phyloP scores from a whole-genome alignment of 2,113 vertebrate species.

The Dipodomys merriami region DNA sequence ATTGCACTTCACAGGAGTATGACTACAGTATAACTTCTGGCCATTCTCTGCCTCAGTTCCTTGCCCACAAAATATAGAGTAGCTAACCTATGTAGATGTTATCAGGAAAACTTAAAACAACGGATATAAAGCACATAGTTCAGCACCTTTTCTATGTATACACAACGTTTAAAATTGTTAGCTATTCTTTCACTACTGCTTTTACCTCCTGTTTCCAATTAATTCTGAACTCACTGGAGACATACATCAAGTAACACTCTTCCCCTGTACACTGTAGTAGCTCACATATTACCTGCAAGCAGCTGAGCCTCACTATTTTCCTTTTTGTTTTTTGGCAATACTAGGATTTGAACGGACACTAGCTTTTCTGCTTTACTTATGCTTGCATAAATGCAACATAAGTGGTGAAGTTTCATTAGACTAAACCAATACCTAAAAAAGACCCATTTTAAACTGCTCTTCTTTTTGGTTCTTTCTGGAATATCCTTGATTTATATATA shows the following conservation, averaged over 20 bases:
- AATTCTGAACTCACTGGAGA: not conserved
- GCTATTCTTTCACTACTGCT: not conserved
- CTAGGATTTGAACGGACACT: too few species aligned
- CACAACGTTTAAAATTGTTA: not conserved
- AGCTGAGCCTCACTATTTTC: not conserved
- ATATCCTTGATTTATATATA: slow-evolving; percentile 23
- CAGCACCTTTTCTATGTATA: not conserved
- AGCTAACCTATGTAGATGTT: not conserved
- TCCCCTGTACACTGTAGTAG: not conserved
- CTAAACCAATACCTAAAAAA: not conserved
- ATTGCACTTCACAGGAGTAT: not conserved
- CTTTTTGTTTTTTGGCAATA: not conserved
- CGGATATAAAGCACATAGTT: not conserved
- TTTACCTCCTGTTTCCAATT: not conserved
- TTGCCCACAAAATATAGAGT: not conserved
- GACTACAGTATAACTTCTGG: not conserved
- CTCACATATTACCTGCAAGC: not conserved
- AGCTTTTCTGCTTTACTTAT: not conserved
- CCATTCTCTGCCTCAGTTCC: not conserved
- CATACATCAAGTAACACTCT: not conserved
- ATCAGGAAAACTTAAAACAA: not conserved
- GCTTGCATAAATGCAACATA: not conserved
- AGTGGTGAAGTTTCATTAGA: not conserved
- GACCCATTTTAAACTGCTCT: slow-evolving; percentile 11
- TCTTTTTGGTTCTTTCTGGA: slow-evolving; percentile 39